Percentiles rank a stretch among this genome's conserved stretches.
These are phyloP conservation scores for Aegotheles bennettii DNA, from an alignment of 2,113 vertebrate species.

Conservation along the genomic window DNA sequence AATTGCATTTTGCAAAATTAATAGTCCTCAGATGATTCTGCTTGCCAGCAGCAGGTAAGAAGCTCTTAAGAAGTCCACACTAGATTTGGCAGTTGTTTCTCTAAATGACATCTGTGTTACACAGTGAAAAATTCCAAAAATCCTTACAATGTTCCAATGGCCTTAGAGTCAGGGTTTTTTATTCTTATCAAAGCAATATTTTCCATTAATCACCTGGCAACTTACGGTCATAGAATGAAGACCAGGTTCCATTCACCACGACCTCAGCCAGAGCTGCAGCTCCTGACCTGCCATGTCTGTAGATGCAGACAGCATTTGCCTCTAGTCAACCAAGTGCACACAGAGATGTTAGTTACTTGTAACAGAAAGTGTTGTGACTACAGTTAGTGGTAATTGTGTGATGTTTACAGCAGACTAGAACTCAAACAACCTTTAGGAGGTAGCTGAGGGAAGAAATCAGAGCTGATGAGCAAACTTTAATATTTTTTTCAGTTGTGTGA, in stretches of 20 bases:
- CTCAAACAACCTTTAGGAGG: neutral
- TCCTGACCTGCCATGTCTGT: neutral
- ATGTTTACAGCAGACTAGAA: neutral
- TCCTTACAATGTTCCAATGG: neutral
- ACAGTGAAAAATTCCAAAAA: neutral
- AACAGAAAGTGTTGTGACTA: neutral
- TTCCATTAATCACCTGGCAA: neutral
- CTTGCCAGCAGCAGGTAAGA: neutral
- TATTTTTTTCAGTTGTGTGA: conserved; percentile 19
- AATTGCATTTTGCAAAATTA: neutral
- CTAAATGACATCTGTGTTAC: neutral
- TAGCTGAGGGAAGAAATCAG: neutral
- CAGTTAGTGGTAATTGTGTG: neutral
- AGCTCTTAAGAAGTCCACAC: neutral
- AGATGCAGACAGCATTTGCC: neutral
- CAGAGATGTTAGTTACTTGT: neutral
- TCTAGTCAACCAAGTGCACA: neutral
- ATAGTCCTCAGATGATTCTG: neutral
- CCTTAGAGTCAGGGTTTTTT: neutral
- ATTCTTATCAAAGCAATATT: neutral
- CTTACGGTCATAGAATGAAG: neutral
- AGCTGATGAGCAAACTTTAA: neutral
- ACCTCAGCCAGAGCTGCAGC: neutral
- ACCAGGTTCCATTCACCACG: neutral
- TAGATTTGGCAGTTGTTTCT: neutral